Base-by-base conservation (phyloP, 2,888 invertebrate species). In the Drosophila lutescens region DNA sequence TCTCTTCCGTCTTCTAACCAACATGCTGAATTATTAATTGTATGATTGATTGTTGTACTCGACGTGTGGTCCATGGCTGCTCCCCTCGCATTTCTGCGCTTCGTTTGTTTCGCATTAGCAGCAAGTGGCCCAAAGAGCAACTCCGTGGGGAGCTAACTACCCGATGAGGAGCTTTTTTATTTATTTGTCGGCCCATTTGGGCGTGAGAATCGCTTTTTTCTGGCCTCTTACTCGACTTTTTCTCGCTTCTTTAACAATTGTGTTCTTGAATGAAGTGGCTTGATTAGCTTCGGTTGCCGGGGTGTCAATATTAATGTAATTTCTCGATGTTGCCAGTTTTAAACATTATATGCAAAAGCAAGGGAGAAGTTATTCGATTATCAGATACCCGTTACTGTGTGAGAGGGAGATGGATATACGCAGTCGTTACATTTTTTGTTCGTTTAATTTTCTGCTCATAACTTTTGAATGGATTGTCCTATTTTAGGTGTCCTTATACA, bases 1-100 rank as follows among this genome's bases (percentile, higher is more conserved):
- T 32, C 30, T 32, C 13, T 44, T 44, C 32, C 36, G 17, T 51
- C 68, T 46, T 17, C 38, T 38, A 40, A 20, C 69, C 32, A 55
- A 59, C 58, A 72, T 53, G 54, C 81, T 81, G 81, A 85, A 75
- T 74, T 76, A 74, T 75, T 74, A 76, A 74, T 75, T 68, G 56
- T 53, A 46, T 74, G 74, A 74, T 74, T 75, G 74, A 74, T 74
- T 17, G 76, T 55, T 56, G 6, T 32, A 26, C 74, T 40, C 74
- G 23, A 58, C 76, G 76, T 74, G 74, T 74, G 76, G 74, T 74
- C 76, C 66, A 41, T 13, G n/a, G 2, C 4, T 10, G 23, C n/a
- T 1, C 34, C 57, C 15, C 54, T 51, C 67, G 66, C 23, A 20
- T 51, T 68, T 17, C 46, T 44, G 54, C 46, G 13, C 36, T 30